Base-by-base conservation (phyloP, 2,797 vertebrate genomes). In the Streptopelia turtur region DNA sequence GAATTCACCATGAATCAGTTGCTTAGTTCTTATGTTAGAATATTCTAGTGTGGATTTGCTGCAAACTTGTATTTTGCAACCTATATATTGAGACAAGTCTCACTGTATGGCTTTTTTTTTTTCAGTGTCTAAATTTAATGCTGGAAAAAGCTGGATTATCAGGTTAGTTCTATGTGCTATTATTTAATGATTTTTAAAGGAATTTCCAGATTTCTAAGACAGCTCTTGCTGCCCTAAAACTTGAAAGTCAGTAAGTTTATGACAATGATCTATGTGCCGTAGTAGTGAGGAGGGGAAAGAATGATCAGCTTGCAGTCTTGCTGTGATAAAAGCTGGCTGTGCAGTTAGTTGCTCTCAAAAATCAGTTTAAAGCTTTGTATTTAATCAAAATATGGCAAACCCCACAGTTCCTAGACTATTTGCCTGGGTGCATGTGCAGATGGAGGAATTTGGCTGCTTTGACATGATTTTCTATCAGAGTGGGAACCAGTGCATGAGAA, bases 91-190 rank as follows among this genome's bases (percentile, higher is more conserved):
- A 53, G 56, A 25, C 24, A 71, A 47, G 13, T 83, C 49, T 84
- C 16, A 61, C 33, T 2, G 2, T n/a, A 2, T 69, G 33, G 39
- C 7, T 41, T 50, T 64, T 93, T 89, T 84, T 92, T 69, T 96
- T 93, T 55, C 96, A 99, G 99, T 99, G 99, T 97, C 97, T 99
- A 61, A 98, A 97, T 72, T 95, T 97, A 88, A 99, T 99, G 98
- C 96, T 99, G 97, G 97, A 98, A 79, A 97, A 98, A 82, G 98
- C 98, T 20, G 98, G 98, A 90, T 98, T 99, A 71, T 96, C 98
- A 95, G 99, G 99, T 99, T 97, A 98, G 96, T 94, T 89, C 28
- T 65, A 25, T 27, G 6, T 52, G n/a, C 45, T 68, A 15, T 61
- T 65, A 14, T n/a, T 78, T 74, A 9, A 16, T 7, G 8, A 3